phyloP scores from a whole-genome alignment of 1,140 invertebrate genomes.

The Mercenaria mercenaria region DNA sequence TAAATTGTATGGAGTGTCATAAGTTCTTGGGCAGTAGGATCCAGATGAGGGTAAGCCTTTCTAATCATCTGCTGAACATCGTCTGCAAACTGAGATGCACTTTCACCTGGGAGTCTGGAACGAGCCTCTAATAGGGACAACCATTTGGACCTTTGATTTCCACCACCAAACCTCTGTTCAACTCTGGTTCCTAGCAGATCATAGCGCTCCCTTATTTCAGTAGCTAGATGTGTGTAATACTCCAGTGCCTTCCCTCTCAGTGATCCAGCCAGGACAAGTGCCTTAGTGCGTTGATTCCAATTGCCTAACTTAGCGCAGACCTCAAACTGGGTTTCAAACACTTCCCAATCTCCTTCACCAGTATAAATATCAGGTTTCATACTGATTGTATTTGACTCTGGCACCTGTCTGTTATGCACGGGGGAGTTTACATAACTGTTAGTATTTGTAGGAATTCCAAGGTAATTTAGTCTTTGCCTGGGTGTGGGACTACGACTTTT shows the following conservation, averaged over 20 bases:
- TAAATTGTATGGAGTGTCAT: not conserved
- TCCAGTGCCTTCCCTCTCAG: not conserved
- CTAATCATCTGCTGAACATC: not conserved
- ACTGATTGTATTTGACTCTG: not conserved
- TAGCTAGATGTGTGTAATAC: not conserved
- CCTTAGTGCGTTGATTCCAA: not conserved
- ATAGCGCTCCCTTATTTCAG: not conserved
- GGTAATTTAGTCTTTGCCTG: not conserved
- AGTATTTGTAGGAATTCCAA: not conserved
- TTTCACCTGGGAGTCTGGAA: not conserved
- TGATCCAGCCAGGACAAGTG: not conserved
- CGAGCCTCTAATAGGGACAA: not conserved
- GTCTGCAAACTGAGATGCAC: not conserved
- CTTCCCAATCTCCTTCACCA: not conserved
- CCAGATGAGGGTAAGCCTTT: not conserved
- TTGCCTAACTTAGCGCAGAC: too few relatives aligned
- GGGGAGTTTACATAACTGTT: not conserved
- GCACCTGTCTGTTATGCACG: not conserved
- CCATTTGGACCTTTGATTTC: not conserved
- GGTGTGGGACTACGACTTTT: not conserved
- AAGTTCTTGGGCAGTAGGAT: not conserved
- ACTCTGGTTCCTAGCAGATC: not conserved
- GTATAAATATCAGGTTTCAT: not conserved
- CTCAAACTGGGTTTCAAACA: not conserved
- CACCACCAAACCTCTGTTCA: not conserved